These are phyloP conservation scores for Pollachius pollachius DNA, from an alignment of 2,113 vertebrate genomes.

Conservation along the genomic window DNA sequence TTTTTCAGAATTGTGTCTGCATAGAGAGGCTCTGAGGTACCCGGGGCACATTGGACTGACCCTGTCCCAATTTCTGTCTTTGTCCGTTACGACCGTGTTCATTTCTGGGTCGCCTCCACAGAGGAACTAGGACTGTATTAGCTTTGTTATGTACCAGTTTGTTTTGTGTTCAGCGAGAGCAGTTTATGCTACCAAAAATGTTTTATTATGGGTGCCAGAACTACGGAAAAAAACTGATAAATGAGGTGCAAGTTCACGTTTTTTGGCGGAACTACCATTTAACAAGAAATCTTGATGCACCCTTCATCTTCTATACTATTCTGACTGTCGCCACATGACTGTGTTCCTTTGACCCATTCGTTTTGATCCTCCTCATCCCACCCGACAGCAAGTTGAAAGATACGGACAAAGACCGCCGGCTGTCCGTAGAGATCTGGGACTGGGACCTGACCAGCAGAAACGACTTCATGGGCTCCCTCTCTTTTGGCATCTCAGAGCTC, in stretches of 20 bases:
- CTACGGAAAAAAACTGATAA: too few species aligned
- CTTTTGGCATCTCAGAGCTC: constrained; percentile 94
- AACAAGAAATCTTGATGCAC: too few species aligned
- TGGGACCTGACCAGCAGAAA: constrained; percentile 98
- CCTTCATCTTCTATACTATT: background rate
- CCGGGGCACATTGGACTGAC: constrained; percentile 9
- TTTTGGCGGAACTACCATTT: too few species aligned
- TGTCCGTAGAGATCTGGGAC: constrained; percentile 96
- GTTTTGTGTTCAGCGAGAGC: too few species aligned
- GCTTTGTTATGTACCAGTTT: too few species aligned
- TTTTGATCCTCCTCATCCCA: background rate
- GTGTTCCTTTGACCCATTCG: background rate
- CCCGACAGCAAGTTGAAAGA: constrained; percentile 85
- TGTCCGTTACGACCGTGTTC: constrained; percentile 19
- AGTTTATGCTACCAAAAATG: too few species aligned
- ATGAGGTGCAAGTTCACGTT: too few species aligned
- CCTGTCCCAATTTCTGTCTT: constrained; percentile 27
- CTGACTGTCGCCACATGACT: background rate
- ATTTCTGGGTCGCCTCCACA: constrained; percentile 18
- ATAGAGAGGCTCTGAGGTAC: constrained; percentile 5
- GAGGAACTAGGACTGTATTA: too few species aligned
- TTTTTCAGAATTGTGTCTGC: background rate
- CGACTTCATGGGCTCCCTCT: constrained; percentile 97
- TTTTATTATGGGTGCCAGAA: too few species aligned
- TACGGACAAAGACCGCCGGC: constrained; percentile 86